A percentile compares a stretch with the other conserved stretches of the same genome.
Conservation (phyloP, 1,140 invertebrate species). For the Drosophila sp. region DNA sequence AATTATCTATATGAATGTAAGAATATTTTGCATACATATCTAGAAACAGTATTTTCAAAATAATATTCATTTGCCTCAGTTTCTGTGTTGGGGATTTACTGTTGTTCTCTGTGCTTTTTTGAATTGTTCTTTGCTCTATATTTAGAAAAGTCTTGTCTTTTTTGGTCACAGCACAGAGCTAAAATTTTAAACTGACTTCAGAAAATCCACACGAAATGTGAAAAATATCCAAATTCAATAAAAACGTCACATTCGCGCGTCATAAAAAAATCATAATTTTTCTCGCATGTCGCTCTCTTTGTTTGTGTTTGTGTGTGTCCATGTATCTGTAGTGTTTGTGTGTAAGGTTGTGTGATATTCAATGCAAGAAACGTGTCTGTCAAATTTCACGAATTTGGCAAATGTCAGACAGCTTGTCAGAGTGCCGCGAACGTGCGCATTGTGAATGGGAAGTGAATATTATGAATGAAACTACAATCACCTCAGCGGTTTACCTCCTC, state of each 20-base stretch:
- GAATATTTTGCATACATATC: not conserved
- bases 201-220: slow-evolving; percentile 15
- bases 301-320: not conserved
- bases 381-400: slow-evolving; percentile 62
- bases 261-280: slow-evolving; percentile 63
- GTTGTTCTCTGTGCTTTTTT: too few relatives aligned
- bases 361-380: slow-evolving; percentile 72
- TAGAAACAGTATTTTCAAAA: not conserved
- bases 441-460: slow-evolving; percentile 30
- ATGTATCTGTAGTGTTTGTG: not conserved
- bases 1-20: not conserved
- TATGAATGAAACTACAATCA: slow-evolving; percentile 59
- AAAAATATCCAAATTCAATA: slow-evolving; percentile 69
- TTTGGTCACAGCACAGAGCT: slow-evolving; percentile 16
- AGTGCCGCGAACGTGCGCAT: slow-evolving; percentile 23
- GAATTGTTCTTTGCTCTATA: slow-evolving; percentile 36
- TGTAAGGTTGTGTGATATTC: slow-evolving; percentile 48
- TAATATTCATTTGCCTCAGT: not conserved
- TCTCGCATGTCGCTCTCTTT: not conserved
- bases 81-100: too few relatives aligned
- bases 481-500: slow-evolving; percentile 42
- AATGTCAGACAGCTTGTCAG: slow-evolving; percentile 67
- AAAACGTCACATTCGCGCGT: slow-evolving; percentile 59
- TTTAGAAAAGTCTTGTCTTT: slow-evolving; percentile 36
- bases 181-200: slow-evolving; percentile 34